These are phyloP conservation scores for Apamea epomidion DNA, from an alignment of 2,888 invertebrate genomes.

Conservation along the genomic window DNA sequence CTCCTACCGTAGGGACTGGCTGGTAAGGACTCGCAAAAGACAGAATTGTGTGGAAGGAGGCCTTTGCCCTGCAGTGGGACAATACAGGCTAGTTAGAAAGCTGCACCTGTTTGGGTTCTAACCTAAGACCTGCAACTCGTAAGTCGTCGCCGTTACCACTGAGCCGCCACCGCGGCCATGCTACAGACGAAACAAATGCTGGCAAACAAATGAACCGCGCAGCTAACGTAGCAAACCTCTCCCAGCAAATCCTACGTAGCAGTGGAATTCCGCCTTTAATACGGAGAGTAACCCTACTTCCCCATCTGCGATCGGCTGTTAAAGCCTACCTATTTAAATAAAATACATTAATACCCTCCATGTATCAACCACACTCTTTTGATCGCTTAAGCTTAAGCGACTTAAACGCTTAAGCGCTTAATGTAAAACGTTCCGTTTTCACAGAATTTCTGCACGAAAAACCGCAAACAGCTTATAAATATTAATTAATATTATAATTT, in stretches of 20 bases:
- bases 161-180: too few species aligned
- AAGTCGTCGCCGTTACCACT: too few species aligned
- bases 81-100: too few species aligned
- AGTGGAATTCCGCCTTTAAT: not conserved
- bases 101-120: too few species aligned
- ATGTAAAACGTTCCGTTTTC: slow-evolving; percentile 48
- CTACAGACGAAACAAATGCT: not conserved
- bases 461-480: slow-evolving; percentile 23
- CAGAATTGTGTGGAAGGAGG: too few species aligned
- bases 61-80: too few species aligned
- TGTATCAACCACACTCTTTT: slow-evolving; percentile 42
- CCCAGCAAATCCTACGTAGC: not conserved
- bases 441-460: slow-evolving; percentile 38
- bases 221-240: not conserved
- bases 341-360: slow-evolving; percentile 44
- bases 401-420: slow-evolving; percentile 53
- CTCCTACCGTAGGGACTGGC: too few species aligned
- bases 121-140: too few species aligned
- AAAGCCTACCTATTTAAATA: slow-evolving; percentile 47
- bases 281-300: not conserved
- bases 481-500: slow-evolving; percentile 30
- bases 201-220: not conserved
- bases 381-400: slow-evolving; percentile 44
- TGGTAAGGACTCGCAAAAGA: too few species aligned
- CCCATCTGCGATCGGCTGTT: not conserved